A percentile compares a stretch with the other conserved stretches of the same genome.
Evolutionary conservation across 1,140 invertebrate genomes (phyloP).

Genomic region (Tetranychus cinnabarinus): DNA sequence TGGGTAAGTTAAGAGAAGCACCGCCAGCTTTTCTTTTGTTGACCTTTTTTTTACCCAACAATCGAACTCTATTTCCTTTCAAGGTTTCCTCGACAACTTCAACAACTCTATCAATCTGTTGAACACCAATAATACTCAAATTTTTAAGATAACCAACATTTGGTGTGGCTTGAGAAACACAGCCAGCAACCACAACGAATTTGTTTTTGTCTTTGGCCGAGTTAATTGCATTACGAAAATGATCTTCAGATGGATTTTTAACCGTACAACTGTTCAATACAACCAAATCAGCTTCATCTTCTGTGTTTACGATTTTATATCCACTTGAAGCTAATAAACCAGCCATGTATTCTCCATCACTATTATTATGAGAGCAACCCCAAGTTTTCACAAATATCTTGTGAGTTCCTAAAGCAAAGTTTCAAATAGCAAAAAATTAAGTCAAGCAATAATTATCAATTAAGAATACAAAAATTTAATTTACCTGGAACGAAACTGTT

Average conservation of each 20-base stretch:
- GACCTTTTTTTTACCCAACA: conserved; percentile 50
- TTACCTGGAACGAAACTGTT: not conserved
- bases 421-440: not conserved
- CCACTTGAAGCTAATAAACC: conserved; percentile 67
- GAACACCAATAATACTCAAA: conserved; percentile 78
- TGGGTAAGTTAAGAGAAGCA: conserved; percentile 60
- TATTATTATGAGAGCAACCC: conserved; percentile 91
- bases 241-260: conserved; percentile 86
- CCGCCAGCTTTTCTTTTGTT: conserved; percentile 59
- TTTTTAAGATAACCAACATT: conserved; percentile 38
- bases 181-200: conserved; percentile 76
- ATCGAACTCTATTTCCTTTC: conserved; percentile 62
- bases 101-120: conserved; percentile 92
- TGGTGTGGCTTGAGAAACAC: conserved; percentile 53
- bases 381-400: conserved; percentile 65
- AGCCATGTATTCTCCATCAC: conserved; percentile 86
- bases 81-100: conserved; percentile 95
- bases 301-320: conserved; percentile 57
- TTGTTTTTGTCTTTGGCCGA: conserved; percentile 48
- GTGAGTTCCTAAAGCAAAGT: not conserved
- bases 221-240: conserved; percentile 79
- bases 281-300: conserved; percentile 68
- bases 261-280: conserved; percentile 91
- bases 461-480: not conserved
- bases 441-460: not conserved